These are phyloP conservation scores for Heliconius nattereri DNA, from an alignment of 1,140 invertebrate species.

Conservation along the genomic window DNA sequence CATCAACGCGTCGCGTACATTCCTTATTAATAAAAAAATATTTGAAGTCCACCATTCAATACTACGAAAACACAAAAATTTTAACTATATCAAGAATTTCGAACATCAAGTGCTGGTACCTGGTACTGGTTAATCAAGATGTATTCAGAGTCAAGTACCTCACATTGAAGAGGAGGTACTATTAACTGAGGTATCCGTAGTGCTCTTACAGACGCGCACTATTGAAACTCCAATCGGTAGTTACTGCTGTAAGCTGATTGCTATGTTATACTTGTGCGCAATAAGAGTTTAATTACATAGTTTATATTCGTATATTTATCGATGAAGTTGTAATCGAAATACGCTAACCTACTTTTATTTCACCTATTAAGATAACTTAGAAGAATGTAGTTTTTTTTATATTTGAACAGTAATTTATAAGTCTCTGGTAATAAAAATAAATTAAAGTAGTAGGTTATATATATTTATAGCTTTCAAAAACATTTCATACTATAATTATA, in stretches of 20 bases:
- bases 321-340: not conserved
- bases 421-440: not conserved
- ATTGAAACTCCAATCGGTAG: not conserved
- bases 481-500: too few relatives aligned
- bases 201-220: not conserved
- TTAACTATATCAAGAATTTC: not conserved
- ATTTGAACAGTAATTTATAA: not conserved
- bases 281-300: constrained; percentile 10
- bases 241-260: not conserved
- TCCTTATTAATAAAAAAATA: not conserved
- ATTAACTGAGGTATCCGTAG: constrained; percentile 17
- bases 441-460: too few relatives aligned
- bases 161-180: not conserved
- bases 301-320: not conserved
- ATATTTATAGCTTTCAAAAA: too few relatives aligned
- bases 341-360: constrained; percentile 10
- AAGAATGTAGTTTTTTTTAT: not conserved
- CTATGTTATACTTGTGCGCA: not conserved
- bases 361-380: constrained; percentile 4
- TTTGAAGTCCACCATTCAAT: not conserved
- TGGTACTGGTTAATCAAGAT: constrained; percentile 1
- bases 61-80: not conserved
- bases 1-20: constrained; percentile 56
- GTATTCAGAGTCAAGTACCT: constrained; percentile 5
- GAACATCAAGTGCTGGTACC: not conserved